These are phyloP conservation scores for Dromococcyx pavoninus DNA, from an alignment of 2,797 vertebrate genomes.

Conservation along the genomic window DNA sequence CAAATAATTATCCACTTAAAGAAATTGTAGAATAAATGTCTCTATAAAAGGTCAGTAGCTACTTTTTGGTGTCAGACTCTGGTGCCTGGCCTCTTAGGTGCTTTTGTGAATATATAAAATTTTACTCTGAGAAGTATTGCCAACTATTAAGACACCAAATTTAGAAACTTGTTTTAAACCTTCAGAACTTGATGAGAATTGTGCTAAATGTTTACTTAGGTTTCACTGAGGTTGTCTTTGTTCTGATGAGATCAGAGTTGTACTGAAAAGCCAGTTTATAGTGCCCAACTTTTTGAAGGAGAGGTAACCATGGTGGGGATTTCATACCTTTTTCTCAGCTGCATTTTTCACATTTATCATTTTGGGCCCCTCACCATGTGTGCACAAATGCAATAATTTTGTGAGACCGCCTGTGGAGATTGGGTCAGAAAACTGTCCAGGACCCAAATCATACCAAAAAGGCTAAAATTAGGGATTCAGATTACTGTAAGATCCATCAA, in stretches of 20 bases:
- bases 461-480: not conserved
- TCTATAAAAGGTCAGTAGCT: not conserved
- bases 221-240: not conserved
- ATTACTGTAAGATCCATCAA: not conserved
- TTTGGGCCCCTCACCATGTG: not conserved
- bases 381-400: not conserved
- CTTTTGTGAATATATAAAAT: not conserved
- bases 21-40: not conserved
- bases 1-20: not conserved
- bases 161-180: not conserved
- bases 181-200: not conserved
- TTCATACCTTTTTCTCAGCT: not conserved
- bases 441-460: not conserved
- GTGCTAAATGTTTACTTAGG: not conserved
- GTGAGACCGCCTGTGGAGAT: not conserved
- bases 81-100: not conserved
- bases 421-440: not conserved
- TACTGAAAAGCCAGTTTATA: not conserved
- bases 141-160: not conserved
- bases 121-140: not conserved
- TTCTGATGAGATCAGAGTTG: not conserved
- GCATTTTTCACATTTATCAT: not conserved
- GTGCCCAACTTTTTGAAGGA: not conserved
- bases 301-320: rapidly evolving
- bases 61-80: not conserved